These are phyloP conservation scores for Axinella damicornis DNA, from an alignment of 37 sponge, comb jelly and placozoan genomes.

Conservation along the genomic window DNA sequence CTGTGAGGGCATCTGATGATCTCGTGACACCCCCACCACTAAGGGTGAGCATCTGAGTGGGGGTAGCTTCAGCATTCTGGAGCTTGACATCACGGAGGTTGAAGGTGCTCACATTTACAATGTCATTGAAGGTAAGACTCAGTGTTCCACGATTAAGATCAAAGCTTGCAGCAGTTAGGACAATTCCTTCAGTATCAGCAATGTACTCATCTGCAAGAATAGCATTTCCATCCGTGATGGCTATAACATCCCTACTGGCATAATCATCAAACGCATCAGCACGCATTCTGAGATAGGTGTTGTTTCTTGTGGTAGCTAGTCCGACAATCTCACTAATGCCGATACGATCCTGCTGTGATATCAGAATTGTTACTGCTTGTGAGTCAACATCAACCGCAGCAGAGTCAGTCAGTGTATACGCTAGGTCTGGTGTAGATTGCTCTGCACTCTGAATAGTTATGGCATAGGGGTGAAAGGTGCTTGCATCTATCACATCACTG, in stretches of 20 bases:
- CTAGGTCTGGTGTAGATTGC: constrained; percentile 4
- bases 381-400: constrained; percentile 44
- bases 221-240: constrained; percentile 83
- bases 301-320: constrained; percentile 67
- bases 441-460: constrained; percentile 62
- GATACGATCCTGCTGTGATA: constrained; percentile 74
- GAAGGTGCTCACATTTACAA: constrained; percentile 76
- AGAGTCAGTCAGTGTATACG: constrained; percentile 60
- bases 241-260: constrained; percentile 72
- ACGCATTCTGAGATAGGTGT: constrained; percentile 79
- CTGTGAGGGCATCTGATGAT: constrained; percentile 65
- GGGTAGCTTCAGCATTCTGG: constrained; percentile 4
- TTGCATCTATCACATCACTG: constrained; percentile 61
- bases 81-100: constrained; percentile 45
- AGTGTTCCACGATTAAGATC: constrained; percentile 74
- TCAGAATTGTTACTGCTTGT: constrained; percentile 48
- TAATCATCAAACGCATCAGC: constrained; percentile 88
- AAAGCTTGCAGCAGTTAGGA: constrained; percentile 44
- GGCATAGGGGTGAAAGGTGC: constrained; percentile 53
- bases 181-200: constrained; percentile 61
- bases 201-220: constrained; percentile 50
- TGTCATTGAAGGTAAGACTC: constrained; percentile 79
- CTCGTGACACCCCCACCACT: constrained; percentile 37
- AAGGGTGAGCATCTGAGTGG: not conserved
- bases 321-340: constrained; percentile 59